Conservation (phyloP, 2,113 vertebrate species). For the Tinamus guttatus region DNA sequence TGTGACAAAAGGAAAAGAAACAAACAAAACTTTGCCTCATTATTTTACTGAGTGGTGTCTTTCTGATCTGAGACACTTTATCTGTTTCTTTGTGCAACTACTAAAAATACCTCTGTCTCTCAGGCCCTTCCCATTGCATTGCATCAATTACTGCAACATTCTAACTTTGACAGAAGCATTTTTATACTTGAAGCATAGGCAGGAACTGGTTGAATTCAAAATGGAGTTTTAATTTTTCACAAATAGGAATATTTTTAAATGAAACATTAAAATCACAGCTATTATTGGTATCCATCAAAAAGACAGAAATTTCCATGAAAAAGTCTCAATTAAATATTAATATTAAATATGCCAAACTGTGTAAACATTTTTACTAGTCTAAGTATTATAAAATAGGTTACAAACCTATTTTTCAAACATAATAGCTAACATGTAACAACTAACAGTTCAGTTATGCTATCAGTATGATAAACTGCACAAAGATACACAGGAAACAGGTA, state of each 20-base stretch:
- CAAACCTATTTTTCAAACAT: not conserved
- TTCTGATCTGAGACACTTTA: not conserved
- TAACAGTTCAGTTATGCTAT: not conserved
- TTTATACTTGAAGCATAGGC: not conserved
- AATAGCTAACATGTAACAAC: accelerated
- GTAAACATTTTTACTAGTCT: not conserved
- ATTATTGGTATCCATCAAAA: not conserved
- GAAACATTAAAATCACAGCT: not conserved
- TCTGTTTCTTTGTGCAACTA: not conserved
- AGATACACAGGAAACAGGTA: not conserved
- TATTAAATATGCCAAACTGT: not conserved
- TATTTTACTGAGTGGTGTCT: not conserved
- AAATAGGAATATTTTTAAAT: not conserved
- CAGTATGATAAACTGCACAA: not conserved
- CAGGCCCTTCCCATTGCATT: not conserved
- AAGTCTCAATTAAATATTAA: not conserved
- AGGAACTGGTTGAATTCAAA: not conserved
- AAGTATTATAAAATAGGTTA: not conserved
- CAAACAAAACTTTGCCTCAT: not conserved
- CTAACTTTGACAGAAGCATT: not conserved
- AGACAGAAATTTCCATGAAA: not conserved
- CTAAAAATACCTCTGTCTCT: not conserved
- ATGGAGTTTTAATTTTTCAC: not conserved
- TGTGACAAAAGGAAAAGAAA: not conserved
- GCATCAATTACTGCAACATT: not conserved